Percentiles rank a stretch among this genome's conserved stretches.
Evolutionary conservation across 2,113 vertebrate genomes (phyloP).

Genomic region (Pheucticus melanocephalus): DNA sequence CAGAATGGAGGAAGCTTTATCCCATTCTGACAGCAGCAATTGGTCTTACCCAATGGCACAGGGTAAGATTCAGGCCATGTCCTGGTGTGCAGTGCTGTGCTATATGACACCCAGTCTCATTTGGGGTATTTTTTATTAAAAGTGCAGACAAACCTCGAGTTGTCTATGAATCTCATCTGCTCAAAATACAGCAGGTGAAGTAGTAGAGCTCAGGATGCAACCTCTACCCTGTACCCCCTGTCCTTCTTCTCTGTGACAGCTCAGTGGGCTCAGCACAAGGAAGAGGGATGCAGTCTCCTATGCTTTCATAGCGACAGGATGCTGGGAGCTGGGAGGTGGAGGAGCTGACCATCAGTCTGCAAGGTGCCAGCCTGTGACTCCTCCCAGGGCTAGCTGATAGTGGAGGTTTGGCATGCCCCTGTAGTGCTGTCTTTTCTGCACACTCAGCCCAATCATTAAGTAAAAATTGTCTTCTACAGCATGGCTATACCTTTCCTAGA

Average conservation of each 20-base stretch:
- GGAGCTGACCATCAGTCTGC: neutral
- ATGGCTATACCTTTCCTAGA: neutral
- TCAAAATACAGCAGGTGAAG: neutral
- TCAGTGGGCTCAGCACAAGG: neutral
- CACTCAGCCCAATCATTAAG: neutral
- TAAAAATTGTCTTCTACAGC: neutral
- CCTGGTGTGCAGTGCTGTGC: neutral
- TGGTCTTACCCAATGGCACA: neutral
- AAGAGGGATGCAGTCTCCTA: neutral
- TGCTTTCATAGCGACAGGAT: rapidly evolving
- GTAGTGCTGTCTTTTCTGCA: neutral
- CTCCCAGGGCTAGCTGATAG: neutral
- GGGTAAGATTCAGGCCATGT: neutral
- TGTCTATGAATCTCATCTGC: neutral
- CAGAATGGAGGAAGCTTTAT: neutral
- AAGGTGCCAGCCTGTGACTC: neutral
- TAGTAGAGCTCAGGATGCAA: neutral
- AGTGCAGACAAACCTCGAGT: rapidly evolving
- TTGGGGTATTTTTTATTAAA: neutral
- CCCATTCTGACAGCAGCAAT: neutral
- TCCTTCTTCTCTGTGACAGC: neutral
- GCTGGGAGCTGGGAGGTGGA: neutral
- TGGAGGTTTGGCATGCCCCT: rapidly evolving
- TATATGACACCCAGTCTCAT: neutral
- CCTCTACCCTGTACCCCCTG: rapidly evolving